Conservation (phyloP, 2,797 vertebrate genomes). For the Argentina silus region DNA sequence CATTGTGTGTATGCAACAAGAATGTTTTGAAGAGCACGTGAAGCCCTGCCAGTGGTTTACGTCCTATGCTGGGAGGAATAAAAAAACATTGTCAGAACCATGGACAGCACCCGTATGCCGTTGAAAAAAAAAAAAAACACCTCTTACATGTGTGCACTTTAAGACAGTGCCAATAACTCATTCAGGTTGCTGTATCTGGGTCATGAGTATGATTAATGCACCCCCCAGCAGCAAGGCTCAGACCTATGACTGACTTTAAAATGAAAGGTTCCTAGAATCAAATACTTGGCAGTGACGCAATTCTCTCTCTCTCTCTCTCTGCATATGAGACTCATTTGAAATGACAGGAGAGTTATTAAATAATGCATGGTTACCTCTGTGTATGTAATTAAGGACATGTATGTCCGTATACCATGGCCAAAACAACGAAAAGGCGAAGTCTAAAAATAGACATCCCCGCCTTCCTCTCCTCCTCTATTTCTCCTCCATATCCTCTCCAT, state of each 20-base stretch:
- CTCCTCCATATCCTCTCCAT: background rate
- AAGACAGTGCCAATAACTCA: too few species aligned
- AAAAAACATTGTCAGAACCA: background rate
- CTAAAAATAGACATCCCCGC: background rate
- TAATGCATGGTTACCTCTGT: too few species aligned
- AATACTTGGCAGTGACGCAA: too few species aligned
- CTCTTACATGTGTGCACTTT: background rate
- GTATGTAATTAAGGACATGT: background rate
- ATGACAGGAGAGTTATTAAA: too few species aligned
- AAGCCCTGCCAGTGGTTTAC: background rate
- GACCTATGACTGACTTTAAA: too few species aligned
- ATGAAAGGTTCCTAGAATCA: too few species aligned
- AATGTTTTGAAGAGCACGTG: background rate
- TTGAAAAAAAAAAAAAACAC: background rate
- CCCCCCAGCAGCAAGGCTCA: too few species aligned
- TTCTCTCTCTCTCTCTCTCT: conserved; percentile 1
- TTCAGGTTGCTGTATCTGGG: too few species aligned
- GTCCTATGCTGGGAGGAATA: background rate
- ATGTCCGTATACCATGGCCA: background rate
- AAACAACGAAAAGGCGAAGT: background rate
- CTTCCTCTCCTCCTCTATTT: background rate
- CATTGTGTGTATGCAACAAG: background rate
- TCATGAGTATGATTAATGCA: too few species aligned
- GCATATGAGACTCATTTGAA: too few species aligned
- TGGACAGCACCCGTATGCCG: background rate